Conservation (phyloP, 2,113 vertebrate genomes). For the Spea multiplicata region DNA sequence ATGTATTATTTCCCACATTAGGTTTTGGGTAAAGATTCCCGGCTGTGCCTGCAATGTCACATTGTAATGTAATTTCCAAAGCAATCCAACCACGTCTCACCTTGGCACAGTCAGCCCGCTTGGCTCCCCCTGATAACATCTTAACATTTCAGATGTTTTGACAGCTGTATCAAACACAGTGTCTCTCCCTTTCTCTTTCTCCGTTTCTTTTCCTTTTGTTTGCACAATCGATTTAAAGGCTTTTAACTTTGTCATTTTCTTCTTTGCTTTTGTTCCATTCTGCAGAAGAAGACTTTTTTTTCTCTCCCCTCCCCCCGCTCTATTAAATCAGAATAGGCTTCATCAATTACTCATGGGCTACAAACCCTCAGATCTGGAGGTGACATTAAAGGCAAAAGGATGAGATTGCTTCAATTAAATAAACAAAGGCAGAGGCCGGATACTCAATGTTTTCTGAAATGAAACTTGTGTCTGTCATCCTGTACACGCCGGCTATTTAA, state of each 20-base stretch:
- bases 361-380: slow-evolving; percentile 15
- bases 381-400: slow-evolving; percentile 41
- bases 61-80: neutral
- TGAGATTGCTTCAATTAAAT: slow-evolving; percentile 45
- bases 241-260: slow-evolving; percentile 42
- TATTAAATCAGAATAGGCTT: slow-evolving; percentile 41
- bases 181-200: slow-evolving; percentile 1
- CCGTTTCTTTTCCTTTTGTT: slow-evolving; percentile 24
- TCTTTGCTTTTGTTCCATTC: slow-evolving; percentile 26
- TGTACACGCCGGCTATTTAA: neutral
- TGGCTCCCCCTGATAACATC: slow-evolving; percentile 31
- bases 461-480: slow-evolving; percentile 12
- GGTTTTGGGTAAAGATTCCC: too few relatives aligned
- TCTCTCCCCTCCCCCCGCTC: slow-evolving; percentile 14
- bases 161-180: slow-evolving; percentile 34
- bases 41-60: neutral
- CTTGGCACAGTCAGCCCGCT: slow-evolving; percentile 21
- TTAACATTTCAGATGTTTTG: slow-evolving; percentile 35
- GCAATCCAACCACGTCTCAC: slow-evolving; percentile 12
- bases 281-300: slow-evolving; percentile 19
- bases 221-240: slow-evolving; percentile 45
- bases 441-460: slow-evolving; percentile 24
- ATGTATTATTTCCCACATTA: too few relatives aligned
- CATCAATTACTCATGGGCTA: slow-evolving; percentile 42
- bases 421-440: slow-evolving; percentile 34